A percentile compares a stretch with the other conserved stretches of the same genome.
Evolutionary conservation across 2,113 vertebrate species (phyloP).

Genomic region (Malurus melanocephalus): DNA sequence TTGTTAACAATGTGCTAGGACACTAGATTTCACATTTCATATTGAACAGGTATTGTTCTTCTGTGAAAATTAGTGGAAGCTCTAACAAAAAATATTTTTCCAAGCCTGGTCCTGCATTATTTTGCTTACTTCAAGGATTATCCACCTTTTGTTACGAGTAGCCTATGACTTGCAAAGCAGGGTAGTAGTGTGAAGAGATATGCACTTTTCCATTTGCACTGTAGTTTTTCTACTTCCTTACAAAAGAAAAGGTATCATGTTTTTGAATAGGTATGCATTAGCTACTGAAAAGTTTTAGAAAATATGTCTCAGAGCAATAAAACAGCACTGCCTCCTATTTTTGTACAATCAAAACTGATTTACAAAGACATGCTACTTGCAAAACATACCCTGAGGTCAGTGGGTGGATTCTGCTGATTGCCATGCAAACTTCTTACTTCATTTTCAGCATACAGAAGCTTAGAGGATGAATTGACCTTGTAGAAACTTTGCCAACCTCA

Average conservation of each 20-base stretch:
- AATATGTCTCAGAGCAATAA: neutral
- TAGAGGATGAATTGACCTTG: slow-evolving; percentile 60
- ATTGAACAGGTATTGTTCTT: neutral
- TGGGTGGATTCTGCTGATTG: neutral
- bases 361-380: neutral
- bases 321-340: neutral
- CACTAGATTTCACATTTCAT: neutral
- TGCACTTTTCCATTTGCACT: neutral
- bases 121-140: neutral
- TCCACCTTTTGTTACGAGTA: neutral
- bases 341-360: neutral
- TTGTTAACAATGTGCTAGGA: neutral
- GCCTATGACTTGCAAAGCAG: neutral
- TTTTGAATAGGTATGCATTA: neutral
- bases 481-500: slow-evolving; percentile 49
- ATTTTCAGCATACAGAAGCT: slow-evolving; percentile 20
- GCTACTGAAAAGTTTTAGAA: neutral
- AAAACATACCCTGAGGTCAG: neutral
- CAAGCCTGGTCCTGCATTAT: neutral
- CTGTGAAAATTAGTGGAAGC: neutral
- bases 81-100: neutral
- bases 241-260: neutral
- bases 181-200: neutral
- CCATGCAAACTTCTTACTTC: slow-evolving; percentile 1
- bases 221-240: neutral